Percentiles rank a stretch among this genome's conserved stretches.
These are phyloP conservation scores for Morus bassanus DNA, from an alignment of 2,797 vertebrate genomes.

Conservation along the genomic window DNA sequence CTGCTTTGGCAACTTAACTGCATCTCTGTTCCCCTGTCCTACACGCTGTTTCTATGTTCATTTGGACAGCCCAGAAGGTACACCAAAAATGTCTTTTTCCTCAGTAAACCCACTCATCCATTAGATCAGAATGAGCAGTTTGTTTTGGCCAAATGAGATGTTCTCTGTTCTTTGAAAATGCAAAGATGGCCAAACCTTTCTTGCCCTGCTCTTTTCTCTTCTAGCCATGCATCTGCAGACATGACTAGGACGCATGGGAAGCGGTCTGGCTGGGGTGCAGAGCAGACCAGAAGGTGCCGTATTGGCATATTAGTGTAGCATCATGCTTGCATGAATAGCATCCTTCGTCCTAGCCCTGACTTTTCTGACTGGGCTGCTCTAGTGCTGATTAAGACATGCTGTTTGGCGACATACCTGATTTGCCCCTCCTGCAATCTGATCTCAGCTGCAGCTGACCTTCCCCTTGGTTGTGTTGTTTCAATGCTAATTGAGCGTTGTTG, in stretches of 20 bases:
- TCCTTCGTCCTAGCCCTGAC: neutral
- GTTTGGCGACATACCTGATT: neutral
- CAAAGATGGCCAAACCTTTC: neutral
- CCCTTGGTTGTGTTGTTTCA: neutral
- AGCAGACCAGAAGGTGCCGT: accelerated
- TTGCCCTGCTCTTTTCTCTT: neutral
- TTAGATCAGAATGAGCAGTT: neutral
- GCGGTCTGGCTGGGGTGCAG: accelerated
- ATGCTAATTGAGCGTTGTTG: accelerated
- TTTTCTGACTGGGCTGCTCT: neutral
- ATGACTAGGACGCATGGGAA: accelerated
- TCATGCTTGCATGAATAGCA: neutral
- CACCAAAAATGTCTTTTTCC: neutral
- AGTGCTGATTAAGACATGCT: neutral
- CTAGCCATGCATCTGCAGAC: neutral
- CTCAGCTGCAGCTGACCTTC: neutral
- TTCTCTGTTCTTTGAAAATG: neutral
- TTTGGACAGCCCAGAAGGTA: neutral
- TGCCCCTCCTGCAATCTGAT: neutral
- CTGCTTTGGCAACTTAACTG: neutral
- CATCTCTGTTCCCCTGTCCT: neutral
- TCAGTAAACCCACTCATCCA: neutral
- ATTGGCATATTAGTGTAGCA: accelerated
- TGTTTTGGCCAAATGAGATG: neutral
- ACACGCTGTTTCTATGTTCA: neutral